Conservation (phyloP, 2,888 invertebrate genomes). For the Trissolcus brochymenae region DNA sequence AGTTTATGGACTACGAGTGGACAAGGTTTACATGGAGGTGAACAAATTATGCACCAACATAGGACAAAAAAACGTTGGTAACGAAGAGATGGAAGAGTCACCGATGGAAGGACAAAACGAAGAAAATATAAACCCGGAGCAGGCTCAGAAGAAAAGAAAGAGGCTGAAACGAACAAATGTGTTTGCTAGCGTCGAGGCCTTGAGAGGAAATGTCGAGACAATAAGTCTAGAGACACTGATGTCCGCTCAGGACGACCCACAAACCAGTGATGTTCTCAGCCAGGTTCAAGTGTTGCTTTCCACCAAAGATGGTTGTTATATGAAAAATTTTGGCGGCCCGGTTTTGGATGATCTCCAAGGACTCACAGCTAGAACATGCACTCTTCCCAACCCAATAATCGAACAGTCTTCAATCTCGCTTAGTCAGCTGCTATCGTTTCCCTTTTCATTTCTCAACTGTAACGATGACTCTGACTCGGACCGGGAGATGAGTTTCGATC, state of each 20-base stretch:
- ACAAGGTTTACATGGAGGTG: conserved; percentile 88
- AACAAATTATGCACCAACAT: conserved; percentile 86
- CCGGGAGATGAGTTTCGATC: conserved; percentile 21
- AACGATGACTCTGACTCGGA: conserved; percentile 74
- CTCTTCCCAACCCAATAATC: neutral
- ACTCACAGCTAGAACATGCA: too few species aligned
- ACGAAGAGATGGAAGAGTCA: conserved; percentile 20
- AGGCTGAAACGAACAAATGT: conserved; percentile 60
- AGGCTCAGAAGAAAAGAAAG: conserved; percentile 33
- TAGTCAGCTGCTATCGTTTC: conserved; percentile 63
- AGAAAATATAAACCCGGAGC: neutral
- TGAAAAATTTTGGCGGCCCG: conserved; percentile 64
- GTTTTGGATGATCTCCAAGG: conserved; percentile 60
- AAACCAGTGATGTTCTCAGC: conserved; percentile 67
- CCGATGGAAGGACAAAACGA: neutral
- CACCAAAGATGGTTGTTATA: conserved; percentile 59
- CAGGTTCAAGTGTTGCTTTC: conserved; percentile 65
- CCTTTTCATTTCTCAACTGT: conserved; percentile 81
- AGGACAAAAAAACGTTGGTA: conserved; percentile 74
- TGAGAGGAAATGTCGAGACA: conserved; percentile 61
- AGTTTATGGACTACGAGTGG: conserved; percentile 92
- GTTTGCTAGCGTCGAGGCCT: conserved; percentile 57
- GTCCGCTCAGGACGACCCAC: conserved; percentile 60
- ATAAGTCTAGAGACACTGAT: conserved; percentile 51
- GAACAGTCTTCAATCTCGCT: neutral